Conservation (phyloP, 2,888 invertebrate genomes). For the Agrochola litura region DNA sequence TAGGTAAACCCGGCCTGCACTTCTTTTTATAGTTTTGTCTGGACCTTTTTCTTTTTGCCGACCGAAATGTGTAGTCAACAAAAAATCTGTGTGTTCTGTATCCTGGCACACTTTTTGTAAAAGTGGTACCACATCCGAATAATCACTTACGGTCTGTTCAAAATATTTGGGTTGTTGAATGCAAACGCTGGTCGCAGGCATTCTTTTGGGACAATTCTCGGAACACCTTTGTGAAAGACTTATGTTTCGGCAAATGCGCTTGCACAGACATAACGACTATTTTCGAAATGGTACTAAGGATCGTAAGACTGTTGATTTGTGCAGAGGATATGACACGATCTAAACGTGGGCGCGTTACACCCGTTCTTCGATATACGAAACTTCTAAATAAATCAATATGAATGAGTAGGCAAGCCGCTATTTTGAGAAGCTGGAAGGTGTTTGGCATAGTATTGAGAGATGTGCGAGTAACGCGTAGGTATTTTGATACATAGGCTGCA, state of each 20-base stretch:
- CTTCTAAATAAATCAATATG: slow-evolving; percentile 85
- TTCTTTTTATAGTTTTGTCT: slow-evolving; percentile 89
- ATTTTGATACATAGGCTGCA: slow-evolving; percentile 91
- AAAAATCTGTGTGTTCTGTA: slow-evolving; percentile 88
- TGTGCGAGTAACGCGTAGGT: slow-evolving; percentile 89
- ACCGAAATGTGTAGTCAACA: slow-evolving; percentile 86
- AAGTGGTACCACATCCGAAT: slow-evolving; percentile 90
- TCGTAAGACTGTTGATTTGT: slow-evolving; percentile 38
- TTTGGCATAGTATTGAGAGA: slow-evolving; percentile 90
- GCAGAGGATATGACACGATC: slow-evolving; percentile 66
- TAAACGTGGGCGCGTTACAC: slow-evolving; percentile 69
- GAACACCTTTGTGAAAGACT: slow-evolving; percentile 79
- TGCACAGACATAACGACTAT: slow-evolving; percentile 73
- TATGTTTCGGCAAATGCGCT: slow-evolving; percentile 71
- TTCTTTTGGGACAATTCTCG: slow-evolving; percentile 85
- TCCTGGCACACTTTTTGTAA: slow-evolving; percentile 89
- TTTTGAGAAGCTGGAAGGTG: slow-evolving; percentile 90
- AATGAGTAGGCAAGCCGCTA: slow-evolving; percentile 85
- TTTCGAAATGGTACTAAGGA: slow-evolving; percentile 59
- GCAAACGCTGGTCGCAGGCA: slow-evolving; percentile 79
- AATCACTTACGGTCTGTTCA: slow-evolving; percentile 89
- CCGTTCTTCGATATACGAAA: slow-evolving; percentile 73
- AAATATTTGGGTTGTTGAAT: slow-evolving; percentile 89
- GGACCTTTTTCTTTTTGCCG: slow-evolving; percentile 87
- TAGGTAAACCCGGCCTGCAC: slow-evolving; percentile 89